phyloP scores from a whole-genome alignment of 2,888 invertebrate genomes.

The Eretmocerus hayati region DNA sequence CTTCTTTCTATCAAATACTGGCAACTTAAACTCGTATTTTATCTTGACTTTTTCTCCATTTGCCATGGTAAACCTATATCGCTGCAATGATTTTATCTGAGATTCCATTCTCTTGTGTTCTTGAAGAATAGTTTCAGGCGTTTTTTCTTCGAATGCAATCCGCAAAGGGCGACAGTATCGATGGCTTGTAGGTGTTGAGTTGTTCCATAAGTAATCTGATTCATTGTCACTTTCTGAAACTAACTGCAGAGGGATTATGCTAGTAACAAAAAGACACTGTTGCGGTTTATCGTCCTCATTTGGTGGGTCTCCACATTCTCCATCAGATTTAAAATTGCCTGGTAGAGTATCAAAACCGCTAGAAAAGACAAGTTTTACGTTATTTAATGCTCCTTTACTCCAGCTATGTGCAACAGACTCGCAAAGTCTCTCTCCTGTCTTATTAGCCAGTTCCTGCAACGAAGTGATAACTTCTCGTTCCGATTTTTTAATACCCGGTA shows the following conservation, averaged over 20 bases:
- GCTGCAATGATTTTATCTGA: neutral
- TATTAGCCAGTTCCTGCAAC: slow-evolving; percentile 3
- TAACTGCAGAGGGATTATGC: neutral
- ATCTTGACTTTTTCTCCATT: neutral
- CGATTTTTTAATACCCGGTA: neutral
- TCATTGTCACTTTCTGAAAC: too few species aligned
- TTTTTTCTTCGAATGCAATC: slow-evolving; percentile 4
- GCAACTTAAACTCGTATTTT: neutral
- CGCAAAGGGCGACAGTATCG: slow-evolving; percentile 2
- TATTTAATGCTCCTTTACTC: neutral
- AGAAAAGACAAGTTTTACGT: neutral
- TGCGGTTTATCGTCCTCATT: slow-evolving; percentile 1
- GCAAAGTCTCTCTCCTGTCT: slow-evolving; percentile 9
- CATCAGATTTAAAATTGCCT: slow-evolving; percentile 3
- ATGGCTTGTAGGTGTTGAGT: neutral
- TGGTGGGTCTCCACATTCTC: neutral
- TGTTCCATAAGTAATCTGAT: neutral
- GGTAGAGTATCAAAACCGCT: slow-evolving; percentile 3
- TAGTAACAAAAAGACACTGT: slow-evolving; percentile 2
- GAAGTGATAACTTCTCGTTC: slow-evolving; percentile 4
- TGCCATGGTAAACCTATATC: neutral
- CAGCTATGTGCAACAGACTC: neutral
- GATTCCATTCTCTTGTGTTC: neutral
- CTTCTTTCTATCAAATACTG: slow-evolving; percentile 4
- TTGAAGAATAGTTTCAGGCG: neutral